These are phyloP conservation scores for Toxostoma redivivum DNA, from an alignment of 2,113 vertebrate genomes.

Conservation along the genomic window DNA sequence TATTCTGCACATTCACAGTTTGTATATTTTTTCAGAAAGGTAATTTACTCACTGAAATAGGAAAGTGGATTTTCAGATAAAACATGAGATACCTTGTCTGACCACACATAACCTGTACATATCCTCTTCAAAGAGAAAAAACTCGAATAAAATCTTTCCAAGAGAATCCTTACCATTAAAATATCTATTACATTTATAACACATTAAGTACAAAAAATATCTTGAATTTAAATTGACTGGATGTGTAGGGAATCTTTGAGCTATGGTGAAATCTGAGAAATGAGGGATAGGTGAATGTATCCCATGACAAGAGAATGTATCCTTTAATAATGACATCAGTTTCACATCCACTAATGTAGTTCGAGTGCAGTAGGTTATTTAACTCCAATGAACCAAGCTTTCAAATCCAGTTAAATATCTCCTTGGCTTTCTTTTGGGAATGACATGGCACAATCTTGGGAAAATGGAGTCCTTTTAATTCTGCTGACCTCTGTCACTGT, in stretches of 20 bases:
- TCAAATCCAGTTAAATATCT: conserved; percentile 11
- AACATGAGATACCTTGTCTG: neutral
- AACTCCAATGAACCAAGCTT: neutral
- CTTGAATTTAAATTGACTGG: neutral
- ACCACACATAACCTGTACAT: neutral
- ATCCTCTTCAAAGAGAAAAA: neutral
- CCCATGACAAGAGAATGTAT: neutral
- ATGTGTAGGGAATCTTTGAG: neutral
- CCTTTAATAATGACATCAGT: conserved; percentile 31
- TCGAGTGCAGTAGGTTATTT: neutral
- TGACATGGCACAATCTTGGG: neutral
- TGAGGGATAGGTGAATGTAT: neutral
- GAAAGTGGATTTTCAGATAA: neutral
- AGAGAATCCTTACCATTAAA: neutral
- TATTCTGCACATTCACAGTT: neutral
- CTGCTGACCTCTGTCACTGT: neutral
- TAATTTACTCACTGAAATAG: neutral
- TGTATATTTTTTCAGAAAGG: neutral
- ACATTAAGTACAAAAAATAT: neutral
- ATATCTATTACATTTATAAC: neutral
- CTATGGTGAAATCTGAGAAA: neutral
- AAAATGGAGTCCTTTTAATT: neutral
- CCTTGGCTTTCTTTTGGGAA: neutral
- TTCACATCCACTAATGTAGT: neutral
- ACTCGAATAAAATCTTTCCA: neutral